Evolutionary conservation across 1,140 invertebrate species (phyloP).

Genomic region (Piezodorus guildinii): DNA sequence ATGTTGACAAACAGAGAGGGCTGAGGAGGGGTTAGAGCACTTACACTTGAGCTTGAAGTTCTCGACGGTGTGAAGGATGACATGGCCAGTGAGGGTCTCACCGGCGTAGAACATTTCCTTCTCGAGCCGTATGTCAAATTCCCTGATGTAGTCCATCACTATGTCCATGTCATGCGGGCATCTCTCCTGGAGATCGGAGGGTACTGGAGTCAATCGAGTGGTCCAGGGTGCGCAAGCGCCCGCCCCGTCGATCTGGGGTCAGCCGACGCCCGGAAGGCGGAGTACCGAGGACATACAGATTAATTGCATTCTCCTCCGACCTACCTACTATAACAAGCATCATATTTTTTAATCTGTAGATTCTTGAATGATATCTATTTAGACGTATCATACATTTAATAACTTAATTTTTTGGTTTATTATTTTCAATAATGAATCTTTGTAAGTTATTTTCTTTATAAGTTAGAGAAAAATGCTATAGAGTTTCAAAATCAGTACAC

Average conservation of each 20-base stretch:
- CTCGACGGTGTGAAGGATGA: constrained; percentile 59
- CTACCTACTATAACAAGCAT: too few relatives aligned
- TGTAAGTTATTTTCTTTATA: too few relatives aligned
- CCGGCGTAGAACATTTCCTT: constrained; percentile 68
- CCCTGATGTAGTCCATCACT: constrained; percentile 63
- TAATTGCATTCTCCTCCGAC: too few relatives aligned
- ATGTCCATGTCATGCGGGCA: constrained; percentile 1
- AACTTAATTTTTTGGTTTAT: too few relatives aligned
- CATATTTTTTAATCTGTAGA: too few relatives aligned
- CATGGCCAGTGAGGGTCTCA: constrained; percentile 52
- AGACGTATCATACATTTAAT: too few relatives aligned
- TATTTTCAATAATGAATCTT: too few relatives aligned
- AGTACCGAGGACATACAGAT: too few relatives aligned
- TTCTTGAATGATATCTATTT: too few relatives aligned
- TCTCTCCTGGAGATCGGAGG: background rate
- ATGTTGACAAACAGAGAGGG: constrained; percentile 1
- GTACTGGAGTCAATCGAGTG: background rate
- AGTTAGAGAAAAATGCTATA: too few relatives aligned
- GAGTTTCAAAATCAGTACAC: too few relatives aligned
- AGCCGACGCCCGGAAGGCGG: constrained; percentile 1
- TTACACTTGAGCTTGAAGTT: constrained; percentile 67
- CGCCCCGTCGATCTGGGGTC: background rate
- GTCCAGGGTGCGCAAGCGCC: background rate
- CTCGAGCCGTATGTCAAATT: constrained; percentile 65
- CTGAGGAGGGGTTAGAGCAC: constrained; percentile 22